Base-by-base conservation (phyloP, 2,113 vertebrate species). In the Phaetusa simplex region DNA sequence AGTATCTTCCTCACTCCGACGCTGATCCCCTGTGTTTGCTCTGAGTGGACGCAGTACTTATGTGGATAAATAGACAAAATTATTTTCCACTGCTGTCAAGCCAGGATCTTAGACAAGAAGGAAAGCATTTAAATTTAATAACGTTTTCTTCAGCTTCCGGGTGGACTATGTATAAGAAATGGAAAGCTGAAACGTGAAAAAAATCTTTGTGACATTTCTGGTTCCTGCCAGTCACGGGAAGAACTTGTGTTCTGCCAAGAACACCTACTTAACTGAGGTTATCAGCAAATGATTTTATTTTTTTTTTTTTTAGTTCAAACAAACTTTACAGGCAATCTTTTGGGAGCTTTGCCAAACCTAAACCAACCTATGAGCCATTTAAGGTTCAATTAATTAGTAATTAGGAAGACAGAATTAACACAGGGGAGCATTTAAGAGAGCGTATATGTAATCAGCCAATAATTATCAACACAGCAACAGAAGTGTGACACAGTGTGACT, bases 361-460 rank as follows among this genome's bases (percentile, higher is more conserved):
- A 95, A 73, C 73, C 70, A 85, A 95, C 70, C 45, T 87, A 91
- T 3, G 6, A 94, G 84, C 34, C 66, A 92, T 91, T 91, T 77
- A 85, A 85, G 93, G 86, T 94, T 94, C 73, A 86, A 90, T 95
- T 92, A 95, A 90, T 96, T 85, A 70, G 86, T 58, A 82, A 91
- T 94, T 89, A 95, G 89, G 61, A 94, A 81, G 93, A 86, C 81
- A 85, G 55, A 87, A 88, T 70, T 90, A 91, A 95, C 84, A 95
- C 78, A 69, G 40, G 56, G 73, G 78, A 95, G 14, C 66, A 87
- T 82, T 97, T 93, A 91, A 95, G 78, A 73, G 45, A 72, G 45
- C 22, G 84, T 69, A 45, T 87, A 82, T 72, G 78, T 73, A 91
- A 80, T 94, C 95, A 97, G 78, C 53, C 89, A 91, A 82, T 77